phyloP scores from a whole-genome alignment of 1,140 invertebrate species.

The Schlechtendalia chinensis region DNA sequence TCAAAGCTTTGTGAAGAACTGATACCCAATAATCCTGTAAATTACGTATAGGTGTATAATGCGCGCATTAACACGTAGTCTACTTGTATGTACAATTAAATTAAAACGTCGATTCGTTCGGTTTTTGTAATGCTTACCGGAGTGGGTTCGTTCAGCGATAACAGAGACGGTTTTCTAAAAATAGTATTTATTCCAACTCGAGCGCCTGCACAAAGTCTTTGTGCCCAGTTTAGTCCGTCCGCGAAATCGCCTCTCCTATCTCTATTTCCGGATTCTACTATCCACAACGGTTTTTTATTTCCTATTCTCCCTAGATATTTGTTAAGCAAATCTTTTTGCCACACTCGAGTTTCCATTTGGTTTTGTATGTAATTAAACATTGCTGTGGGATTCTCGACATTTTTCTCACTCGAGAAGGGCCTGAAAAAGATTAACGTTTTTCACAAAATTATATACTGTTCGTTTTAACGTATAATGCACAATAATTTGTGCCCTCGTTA shows the following conservation, averaged over 20 bases:
- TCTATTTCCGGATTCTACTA: slow-evolving; percentile 57
- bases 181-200: slow-evolving; percentile 58
- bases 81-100: no score
- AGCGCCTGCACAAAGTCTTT: slow-evolving; percentile 58
- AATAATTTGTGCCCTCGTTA: no score
- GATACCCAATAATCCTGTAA: slow-evolving; percentile 60
- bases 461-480: no score
- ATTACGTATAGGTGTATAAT: no score
- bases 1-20: slow-evolving; percentile 58
- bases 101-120: not conserved
- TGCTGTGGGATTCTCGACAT: slow-evolving; percentile 22
- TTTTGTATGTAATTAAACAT: slow-evolving; percentile 39
- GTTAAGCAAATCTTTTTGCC: slow-evolving; percentile 54
- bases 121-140: slow-evolving; percentile 56
- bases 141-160: slow-evolving; percentile 55
- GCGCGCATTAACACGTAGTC: no score
- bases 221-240: slow-evolving; percentile 57
- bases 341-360: slow-evolving; percentile 54
- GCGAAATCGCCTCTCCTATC: slow-evolving; percentile 56
- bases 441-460: not conserved
- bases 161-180: slow-evolving; percentile 57
- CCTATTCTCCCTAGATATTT: slow-evolving; percentile 49
- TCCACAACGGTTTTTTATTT: slow-evolving; percentile 57
- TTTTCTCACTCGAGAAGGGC: slow-evolving; percentile 29
- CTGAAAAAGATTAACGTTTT: slow-evolving; percentile 13